Base-by-base conservation (phyloP, 2,113 vertebrate genomes). In the Neogobius melanostomus region DNA sequence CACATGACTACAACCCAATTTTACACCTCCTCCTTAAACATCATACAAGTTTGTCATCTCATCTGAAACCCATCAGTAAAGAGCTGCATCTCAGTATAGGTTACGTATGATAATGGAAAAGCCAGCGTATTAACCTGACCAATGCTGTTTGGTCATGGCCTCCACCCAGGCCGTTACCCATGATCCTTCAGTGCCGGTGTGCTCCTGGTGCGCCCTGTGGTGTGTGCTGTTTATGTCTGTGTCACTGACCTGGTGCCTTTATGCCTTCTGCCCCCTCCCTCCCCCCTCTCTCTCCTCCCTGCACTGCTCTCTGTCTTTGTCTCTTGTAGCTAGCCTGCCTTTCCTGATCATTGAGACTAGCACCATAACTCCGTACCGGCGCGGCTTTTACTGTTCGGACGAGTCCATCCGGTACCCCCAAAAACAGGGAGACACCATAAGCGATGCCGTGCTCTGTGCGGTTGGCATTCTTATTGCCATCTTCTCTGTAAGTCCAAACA, bases 271-370 rank as follows among this genome's bases (percentile, higher is more conserved):
- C 17, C 45, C 44, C 44, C 11, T 45, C 42, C 44, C 79, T 79
- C 85, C 84, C 72, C 85, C 85, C 72, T 53, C 0, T 76, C 89
- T 90, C 66, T 82, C 68, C 67, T 85, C 43, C 65, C 62, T 80
- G 67, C 71, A 60, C 72, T 66, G 51, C 0, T 83, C 74, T 72
- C 74, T 72, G 70, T 78, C 69, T 70, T 53, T 87, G 79, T 80
- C 8, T 90, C 87, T 83, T 87, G 84, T 93, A 99, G 97, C 97
- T 71, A 95, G 94, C 88, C 94, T 99, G 86, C 98, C 98, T 86
- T 98, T 99, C 94, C 94, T 99, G 93, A 96, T 99, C 92, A 98
- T 98, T 71, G 97, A 98, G 94, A 96, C 96, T 46, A 98, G 96
- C 95, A 95, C 95, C 93, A 96, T 99, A 86, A 92, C 94, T 72